Conservation (phyloP, 1,140 invertebrate species). For the Drosophila miranda region DNA sequence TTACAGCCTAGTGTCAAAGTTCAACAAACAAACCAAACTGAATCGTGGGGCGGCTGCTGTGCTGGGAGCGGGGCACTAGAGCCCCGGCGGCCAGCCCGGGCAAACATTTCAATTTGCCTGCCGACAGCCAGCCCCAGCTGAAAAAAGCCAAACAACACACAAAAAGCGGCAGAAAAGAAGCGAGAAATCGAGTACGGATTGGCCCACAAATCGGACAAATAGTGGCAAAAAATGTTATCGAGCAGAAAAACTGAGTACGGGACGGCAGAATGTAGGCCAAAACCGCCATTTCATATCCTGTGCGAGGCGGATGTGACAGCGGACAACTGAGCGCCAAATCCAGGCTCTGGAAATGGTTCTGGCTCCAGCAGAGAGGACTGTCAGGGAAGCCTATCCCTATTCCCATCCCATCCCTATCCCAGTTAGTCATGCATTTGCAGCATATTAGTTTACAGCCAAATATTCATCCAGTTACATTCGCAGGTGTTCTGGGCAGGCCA, state of each 20-base stretch:
- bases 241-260: constrained; percentile 17
- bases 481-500: constrained; percentile 9
- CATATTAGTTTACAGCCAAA: constrained; percentile 46
- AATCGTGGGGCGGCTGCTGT: not conserved
- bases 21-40: constrained; percentile 61
- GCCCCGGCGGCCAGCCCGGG: constrained; percentile 10
- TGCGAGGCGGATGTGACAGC: constrained; percentile 66
- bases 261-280: not conserved
- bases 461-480: constrained; percentile 35
- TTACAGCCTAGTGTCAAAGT: constrained; percentile 76
- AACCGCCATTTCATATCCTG: constrained; percentile 72
- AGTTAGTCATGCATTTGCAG: constrained; percentile 26
- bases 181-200: constrained; percentile 62
- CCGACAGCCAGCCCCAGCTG: constrained; percentile 51
- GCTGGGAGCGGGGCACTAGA: not conserved
- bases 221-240: constrained; percentile 20
- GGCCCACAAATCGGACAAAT: constrained; percentile 76
- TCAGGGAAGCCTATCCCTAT: too few relatives aligned
- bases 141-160: constrained; percentile 73
- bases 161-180: constrained; percentile 13
- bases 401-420: not conserved
- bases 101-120: constrained; percentile 81
- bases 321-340: constrained; percentile 57
- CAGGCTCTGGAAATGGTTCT: constrained; percentile 40
- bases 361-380: not conserved